Evolutionary conservation across 2,113 vertebrate species (phyloP).

Genomic region (Lucifuga dentata): DNA sequence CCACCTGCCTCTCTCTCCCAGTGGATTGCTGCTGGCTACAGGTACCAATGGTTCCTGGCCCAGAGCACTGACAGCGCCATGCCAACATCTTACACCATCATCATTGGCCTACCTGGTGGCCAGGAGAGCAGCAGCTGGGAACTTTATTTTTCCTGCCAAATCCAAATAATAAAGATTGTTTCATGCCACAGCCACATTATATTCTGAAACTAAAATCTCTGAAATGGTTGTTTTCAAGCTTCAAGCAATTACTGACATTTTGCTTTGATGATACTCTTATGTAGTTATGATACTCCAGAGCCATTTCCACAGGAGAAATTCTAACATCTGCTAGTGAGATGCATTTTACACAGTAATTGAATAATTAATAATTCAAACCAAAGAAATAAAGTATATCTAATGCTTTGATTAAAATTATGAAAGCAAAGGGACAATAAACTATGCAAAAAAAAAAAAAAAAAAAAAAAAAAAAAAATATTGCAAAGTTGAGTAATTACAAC

Average conservation of each 20-base stretch:
- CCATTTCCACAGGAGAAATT: background rate
- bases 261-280: background rate
- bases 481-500: no score
- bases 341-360: background rate
- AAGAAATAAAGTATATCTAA: background rate
- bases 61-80: constrained; percentile 31
- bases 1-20: constrained; percentile 18
- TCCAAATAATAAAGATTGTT: constrained; percentile 46
- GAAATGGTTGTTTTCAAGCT: constrained; percentile 16
- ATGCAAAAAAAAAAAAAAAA: no score
- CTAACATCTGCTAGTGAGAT: background rate
- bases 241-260: constrained; percentile 3
- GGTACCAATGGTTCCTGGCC: constrained; percentile 40
- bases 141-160: constrained; percentile 53
- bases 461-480: no score
- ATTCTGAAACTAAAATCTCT: constrained; percentile 24
- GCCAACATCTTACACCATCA: constrained; percentile 54
- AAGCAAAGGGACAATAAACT: no score
- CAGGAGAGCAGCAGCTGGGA: constrained; percentile 54
- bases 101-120: constrained; percentile 55
- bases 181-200: constrained; percentile 23
- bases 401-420: background rate
- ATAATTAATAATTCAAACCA: background rate
- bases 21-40: constrained; percentile 29
- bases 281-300: background rate